These are phyloP conservation scores for Chaitophorus viminalis DNA, from an alignment of 2,888 invertebrate genomes.

Conservation along the genomic window DNA sequence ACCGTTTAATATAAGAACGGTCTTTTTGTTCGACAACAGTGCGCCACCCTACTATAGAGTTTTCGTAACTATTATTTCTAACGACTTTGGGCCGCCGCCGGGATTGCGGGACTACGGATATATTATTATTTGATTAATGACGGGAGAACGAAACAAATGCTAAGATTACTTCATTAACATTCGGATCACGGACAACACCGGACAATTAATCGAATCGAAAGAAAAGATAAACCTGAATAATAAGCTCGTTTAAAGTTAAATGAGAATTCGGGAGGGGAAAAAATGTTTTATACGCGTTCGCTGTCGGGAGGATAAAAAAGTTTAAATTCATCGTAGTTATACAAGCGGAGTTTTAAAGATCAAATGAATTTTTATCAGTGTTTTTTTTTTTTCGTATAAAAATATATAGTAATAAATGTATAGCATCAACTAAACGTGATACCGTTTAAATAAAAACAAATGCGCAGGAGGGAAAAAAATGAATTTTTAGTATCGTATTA, in stretches of 20 bases:
- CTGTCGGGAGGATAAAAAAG: neutral
- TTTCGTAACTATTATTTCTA: neutral
- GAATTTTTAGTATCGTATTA: neutral
- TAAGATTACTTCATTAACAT: slow-evolving; percentile 53
- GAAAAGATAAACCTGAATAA: slow-evolving; percentile 48
- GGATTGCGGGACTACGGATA: neutral
- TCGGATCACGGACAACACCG: slow-evolving; percentile 1
- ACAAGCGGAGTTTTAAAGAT: slow-evolving; percentile 26
- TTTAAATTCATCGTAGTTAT: slow-evolving; percentile 11
- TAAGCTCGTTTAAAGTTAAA: slow-evolving; percentile 54
- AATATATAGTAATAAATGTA: too few relatives aligned
- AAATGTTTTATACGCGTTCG: neutral
- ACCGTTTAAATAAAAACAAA: too few relatives aligned
- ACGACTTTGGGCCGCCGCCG: neutral
- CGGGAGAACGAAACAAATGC: neutral
- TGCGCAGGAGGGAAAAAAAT: neutral
- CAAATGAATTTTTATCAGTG: slow-evolving; percentile 14
- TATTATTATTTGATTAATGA: slow-evolving; percentile 42
- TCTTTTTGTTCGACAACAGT: neutral
- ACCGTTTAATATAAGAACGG: neutral
- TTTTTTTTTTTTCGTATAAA: neutral
- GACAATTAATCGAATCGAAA: slow-evolving; percentile 44
- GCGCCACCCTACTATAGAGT: neutral
- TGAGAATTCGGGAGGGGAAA: neutral
- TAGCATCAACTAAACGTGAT: too few relatives aligned